Evolutionary conservation across 2,888 invertebrate genomes (phyloP).

Genomic region (Folsomia candida): DNA sequence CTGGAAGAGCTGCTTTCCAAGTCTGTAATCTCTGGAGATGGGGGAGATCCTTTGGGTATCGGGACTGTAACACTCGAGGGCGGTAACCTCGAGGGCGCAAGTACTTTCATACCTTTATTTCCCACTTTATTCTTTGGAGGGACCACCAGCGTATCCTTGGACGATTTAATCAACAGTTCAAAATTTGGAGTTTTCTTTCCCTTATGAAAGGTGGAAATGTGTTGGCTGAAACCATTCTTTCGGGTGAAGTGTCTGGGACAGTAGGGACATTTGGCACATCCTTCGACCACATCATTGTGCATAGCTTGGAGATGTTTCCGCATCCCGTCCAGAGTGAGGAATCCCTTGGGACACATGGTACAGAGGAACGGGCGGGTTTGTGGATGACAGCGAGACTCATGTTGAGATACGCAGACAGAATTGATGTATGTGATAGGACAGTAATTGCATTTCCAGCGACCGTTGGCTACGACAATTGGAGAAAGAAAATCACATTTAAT

Average conservation of each 20-base stretch:
- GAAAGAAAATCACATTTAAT: too few relatives aligned
- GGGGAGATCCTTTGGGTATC: background rate
- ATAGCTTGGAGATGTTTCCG: constrained; percentile 30
- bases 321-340: constrained; percentile 27
- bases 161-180: too few relatives aligned
- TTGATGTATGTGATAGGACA: constrained; percentile 28
- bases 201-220: constrained; percentile 19
- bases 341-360: constrained; percentile 28
- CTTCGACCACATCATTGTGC: constrained; percentile 20
- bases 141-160: background rate
- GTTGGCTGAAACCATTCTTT: constrained; percentile 20
- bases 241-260: constrained; percentile 29
- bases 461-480: background rate
- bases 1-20: too few relatives aligned
- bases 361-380: constrained; percentile 23
- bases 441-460: constrained; percentile 17
- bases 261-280: constrained; percentile 19
- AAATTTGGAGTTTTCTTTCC: background rate
- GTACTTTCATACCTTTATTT: background rate
- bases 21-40: constrained; percentile 3
- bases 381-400: constrained; percentile 34
- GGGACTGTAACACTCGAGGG: background rate
- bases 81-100: background rate
- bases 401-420: constrained; percentile 19
- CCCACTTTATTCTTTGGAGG: background rate